Conservation (phyloP, 2,113 vertebrate genomes). For the Thamnophis sirtalis region DNA sequence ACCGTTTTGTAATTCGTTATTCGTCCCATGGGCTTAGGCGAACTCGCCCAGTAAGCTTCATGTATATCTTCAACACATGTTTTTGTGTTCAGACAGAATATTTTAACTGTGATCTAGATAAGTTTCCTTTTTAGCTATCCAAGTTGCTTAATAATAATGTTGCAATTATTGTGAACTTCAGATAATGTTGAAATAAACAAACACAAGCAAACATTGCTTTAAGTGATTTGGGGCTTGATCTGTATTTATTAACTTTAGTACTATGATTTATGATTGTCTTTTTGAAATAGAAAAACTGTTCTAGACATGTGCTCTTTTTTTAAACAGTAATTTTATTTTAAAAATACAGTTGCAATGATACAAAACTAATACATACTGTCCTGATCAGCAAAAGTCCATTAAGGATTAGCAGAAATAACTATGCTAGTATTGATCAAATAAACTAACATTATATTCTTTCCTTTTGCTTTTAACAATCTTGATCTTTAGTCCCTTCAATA, state of each 20-base stretch:
- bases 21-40: not conserved
- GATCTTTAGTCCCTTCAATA: not conserved
- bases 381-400: not conserved
- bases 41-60: not conserved
- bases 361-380: not conserved
- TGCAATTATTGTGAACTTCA: not conserved
- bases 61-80: not conserved
- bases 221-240: not conserved
- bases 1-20: not conserved
- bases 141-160: not conserved
- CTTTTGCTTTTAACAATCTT: not conserved
- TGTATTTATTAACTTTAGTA: not conserved
- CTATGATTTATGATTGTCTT: not conserved
- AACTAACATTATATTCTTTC: not conserved
- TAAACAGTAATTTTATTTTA: not conserved
- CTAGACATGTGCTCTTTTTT: not conserved
- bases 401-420: not conserved
- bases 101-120: not conserved
- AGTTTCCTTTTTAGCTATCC: not conserved
- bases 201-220: not conserved
- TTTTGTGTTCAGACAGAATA: not conserved
- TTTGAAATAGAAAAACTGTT: not conserved
- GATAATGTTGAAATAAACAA: not conserved
- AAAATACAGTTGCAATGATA: not conserved
- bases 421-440: not conserved